phyloP scores from a whole-genome alignment of 1,140 invertebrate genomes.

The Kradibia gibbosae region DNA sequence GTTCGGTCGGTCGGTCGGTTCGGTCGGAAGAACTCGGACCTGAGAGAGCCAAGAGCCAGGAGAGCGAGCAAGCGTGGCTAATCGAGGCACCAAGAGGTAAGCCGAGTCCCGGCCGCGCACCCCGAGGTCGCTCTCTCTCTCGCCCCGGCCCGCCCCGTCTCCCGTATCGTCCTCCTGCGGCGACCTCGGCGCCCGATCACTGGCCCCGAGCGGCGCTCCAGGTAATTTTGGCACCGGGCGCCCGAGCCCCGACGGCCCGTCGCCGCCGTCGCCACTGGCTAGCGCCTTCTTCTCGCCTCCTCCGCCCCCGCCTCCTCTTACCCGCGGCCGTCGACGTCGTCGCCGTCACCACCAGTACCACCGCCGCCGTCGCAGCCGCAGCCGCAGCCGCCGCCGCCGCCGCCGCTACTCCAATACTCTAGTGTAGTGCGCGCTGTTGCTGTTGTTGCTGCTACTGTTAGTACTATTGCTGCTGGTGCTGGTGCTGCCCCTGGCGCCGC shows the following conservation, averaged over 20 bases:
- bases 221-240: neutral
- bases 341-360: no score
- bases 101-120: slow-evolving; percentile 2
- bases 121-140: neutral
- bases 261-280: neutral
- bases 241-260: neutral
- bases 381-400: no score
- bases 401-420: no score
- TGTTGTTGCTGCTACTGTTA: slow-evolving; percentile 3
- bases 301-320: no score
- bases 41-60: slow-evolving; percentile 20
- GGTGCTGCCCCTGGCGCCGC: neutral
- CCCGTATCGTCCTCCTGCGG: no score
- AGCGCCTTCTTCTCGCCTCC: no score
- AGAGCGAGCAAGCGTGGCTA: slow-evolving; percentile 75
- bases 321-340: neutral
- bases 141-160: neutral
- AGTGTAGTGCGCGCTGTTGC: neutral
- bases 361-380: neutral
- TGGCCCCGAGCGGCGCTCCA: neutral
- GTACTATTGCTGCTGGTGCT: slow-evolving; percentile 2
- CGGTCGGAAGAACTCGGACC: no score
- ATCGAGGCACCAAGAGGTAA: slow-evolving; percentile 79
- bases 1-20: no score
- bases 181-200: neutral